Base-by-base conservation (phyloP, 2,888 invertebrate genomes). In the Phyllotreta striolata region DNA sequence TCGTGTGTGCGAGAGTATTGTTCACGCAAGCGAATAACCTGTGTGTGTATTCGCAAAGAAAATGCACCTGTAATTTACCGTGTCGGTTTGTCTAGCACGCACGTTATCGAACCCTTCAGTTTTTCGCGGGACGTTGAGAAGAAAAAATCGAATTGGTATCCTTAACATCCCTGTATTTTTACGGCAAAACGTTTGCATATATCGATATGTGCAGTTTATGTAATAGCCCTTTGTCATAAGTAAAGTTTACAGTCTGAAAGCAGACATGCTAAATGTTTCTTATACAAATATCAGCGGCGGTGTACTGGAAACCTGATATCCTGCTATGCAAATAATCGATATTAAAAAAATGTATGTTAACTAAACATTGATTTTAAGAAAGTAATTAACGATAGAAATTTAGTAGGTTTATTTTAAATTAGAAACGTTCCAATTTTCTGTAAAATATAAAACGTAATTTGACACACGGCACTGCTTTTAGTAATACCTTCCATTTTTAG, bases 251-350 rank as follows among this genome's bases (percentile, higher is more conserved):
- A 68, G 75, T 66, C 75, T 73, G 68, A 68, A 70, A 47, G 69
- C 70, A 75, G 74, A 73, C 75, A 73, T 73, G 75, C 72, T 75
- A 75, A 75, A 75, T 74, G 73, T 72, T 73, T 58, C 66, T 69
- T 64, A 68, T 66, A 70, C 67, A 70, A 61, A 70, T 37, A 52
- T 52, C 49, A 49, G 49, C 37, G 49, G 49, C 49, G 49, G 34
- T 49, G 44, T 13, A 44, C 10, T 13, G 14, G 44, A 44, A 44
- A 44, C 10, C 14, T 14, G 34, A 47, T 34, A 14, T 47, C 41
- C 10, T n/a, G 5, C 41, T 3, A 41, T 41, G 24, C 24, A 24
- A 24, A 24, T 24, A 24, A 24, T 24, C 24, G 24, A 24, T 24
- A 24, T 3, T 24, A 24, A 24, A 4, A n/a, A 24, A 24, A 24